Conservation (phyloP, 1,140 invertebrate genomes). For the Zaprionus inermis region DNA sequence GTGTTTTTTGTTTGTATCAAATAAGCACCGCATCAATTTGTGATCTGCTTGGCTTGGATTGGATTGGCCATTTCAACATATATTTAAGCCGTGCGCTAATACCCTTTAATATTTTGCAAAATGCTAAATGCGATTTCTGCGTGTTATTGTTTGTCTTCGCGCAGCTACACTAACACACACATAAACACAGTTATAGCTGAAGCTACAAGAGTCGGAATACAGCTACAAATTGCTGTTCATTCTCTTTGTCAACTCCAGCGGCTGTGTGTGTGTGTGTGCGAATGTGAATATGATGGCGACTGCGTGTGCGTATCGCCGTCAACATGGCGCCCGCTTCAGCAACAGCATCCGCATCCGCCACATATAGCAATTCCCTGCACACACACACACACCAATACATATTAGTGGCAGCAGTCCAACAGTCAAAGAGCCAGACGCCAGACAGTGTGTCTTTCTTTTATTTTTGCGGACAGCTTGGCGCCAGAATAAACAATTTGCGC, state of each 20-base stretch:
- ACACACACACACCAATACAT: neutral
- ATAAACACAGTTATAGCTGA: neutral
- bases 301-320: constrained; percentile 69
- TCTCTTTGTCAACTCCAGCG: constrained; percentile 50
- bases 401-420: neutral
- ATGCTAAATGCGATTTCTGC: neutral
- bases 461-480: constrained; percentile 74
- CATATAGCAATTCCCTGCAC: neutral
- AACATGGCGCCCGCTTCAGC: constrained; percentile 61
- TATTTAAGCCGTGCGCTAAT: too few species aligned
- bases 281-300: constrained; percentile 32
- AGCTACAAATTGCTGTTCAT: constrained; percentile 35
- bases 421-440: constrained; percentile 11
- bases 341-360: constrained; percentile 59
- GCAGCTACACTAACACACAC: constrained; percentile 24
- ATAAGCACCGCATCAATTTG: too few species aligned
- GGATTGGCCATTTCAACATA: too few species aligned
- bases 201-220: neutral
- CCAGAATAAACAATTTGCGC: constrained; percentile 70
- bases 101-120: too few species aligned
- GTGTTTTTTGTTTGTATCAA: too few species aligned
- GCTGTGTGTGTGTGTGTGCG: constrained; percentile 12
- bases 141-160: constrained; percentile 42
- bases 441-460: constrained; percentile 60
- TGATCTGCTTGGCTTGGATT: too few species aligned